A percentile compares a stretch with the other conserved stretches of the same genome.
Evolutionary conservation across 2,888 invertebrate genomes (phyloP).

Genomic region (Melipona beecheii): DNA sequence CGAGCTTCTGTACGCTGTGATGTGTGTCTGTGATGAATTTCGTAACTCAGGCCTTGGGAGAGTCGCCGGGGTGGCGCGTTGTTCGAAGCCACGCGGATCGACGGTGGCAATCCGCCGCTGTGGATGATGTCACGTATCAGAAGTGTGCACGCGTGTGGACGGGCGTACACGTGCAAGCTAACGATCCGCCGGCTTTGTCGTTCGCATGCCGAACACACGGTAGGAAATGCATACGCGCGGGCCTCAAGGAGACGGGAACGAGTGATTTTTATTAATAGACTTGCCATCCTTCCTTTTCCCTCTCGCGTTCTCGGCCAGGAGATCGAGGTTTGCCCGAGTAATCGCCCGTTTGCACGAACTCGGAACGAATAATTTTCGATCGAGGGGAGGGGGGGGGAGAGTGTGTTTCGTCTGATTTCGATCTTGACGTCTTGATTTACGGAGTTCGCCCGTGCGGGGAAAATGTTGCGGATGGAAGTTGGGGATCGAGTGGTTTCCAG

Average conservation of each 20-base stretch:
- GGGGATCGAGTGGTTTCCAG: no score
- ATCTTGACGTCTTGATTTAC: no score
- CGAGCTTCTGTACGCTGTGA: constrained; percentile 39
- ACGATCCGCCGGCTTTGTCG: constrained; percentile 63
- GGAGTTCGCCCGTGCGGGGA: no score
- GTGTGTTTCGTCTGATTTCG: no score
- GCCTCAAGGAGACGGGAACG: constrained; percentile 60
- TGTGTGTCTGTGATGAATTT: constrained; percentile 53
- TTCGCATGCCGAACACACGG: constrained; percentile 55
- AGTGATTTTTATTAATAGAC: constrained; percentile 60
- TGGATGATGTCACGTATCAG: constrained; percentile 70
- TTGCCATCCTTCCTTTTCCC: not conserved
- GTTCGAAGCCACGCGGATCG: constrained; percentile 18
- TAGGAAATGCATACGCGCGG: constrained; percentile 46
- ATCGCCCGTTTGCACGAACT: not conserved
- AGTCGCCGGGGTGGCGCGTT: constrained; percentile 1
- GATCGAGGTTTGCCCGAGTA: no score
- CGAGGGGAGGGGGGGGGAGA: rapidly evolving
- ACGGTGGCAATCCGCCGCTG: not conserved
- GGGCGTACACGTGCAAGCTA: constrained; percentile 55
- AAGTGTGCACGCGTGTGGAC: constrained; percentile 53
- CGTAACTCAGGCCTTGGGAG: constrained; percentile 55
- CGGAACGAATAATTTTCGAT: no score
- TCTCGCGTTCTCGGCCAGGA: not conserved
- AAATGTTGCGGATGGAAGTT: no score